A percentile compares a stretch with the other conserved stretches of the same genome.
Conservation (phyloP, 1,140 invertebrate species). For the Lordiphosa stackelbergi region DNA sequence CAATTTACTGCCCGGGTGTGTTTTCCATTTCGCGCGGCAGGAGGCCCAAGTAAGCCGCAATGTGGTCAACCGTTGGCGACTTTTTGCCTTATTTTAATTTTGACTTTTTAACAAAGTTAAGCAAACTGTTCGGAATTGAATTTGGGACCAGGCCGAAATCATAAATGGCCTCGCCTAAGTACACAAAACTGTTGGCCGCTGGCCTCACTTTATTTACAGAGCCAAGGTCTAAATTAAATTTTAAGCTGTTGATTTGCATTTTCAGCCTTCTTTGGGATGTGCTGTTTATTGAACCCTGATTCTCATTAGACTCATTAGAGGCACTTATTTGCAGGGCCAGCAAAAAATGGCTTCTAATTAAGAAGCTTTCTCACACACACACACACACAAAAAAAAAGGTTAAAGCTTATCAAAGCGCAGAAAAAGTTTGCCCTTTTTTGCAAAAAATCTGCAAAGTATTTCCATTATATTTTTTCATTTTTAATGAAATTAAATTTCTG, state of each 20-base stretch:
- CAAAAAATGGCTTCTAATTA: constrained; percentile 63
- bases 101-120: constrained; percentile 74
- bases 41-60: constrained; percentile 23
- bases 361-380: constrained; percentile 36
- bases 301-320: constrained; percentile 62
- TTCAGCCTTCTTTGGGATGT: constrained; percentile 27
- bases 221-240: constrained; percentile 70
- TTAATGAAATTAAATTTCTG: constrained; percentile 73
- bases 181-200: constrained; percentile 29
- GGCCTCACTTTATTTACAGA: constrained; percentile 51
- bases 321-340: constrained; percentile 24
- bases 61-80: constrained; percentile 48
- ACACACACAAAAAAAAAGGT: constrained; percentile 59
- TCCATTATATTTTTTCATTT: constrained; percentile 22
- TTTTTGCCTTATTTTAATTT: constrained; percentile 67
- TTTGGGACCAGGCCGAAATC: constrained; percentile 51
- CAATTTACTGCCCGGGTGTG: too few relatives aligned
- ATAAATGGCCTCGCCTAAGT: constrained; percentile 70
- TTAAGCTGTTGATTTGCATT: constrained; percentile 75
- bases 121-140: constrained; percentile 65
- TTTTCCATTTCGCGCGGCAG: too few relatives aligned
- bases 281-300: constrained; percentile 71
- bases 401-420: constrained; percentile 49
- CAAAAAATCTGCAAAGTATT: constrained; percentile 59
- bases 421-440: constrained; percentile 41